Evolutionary conservation across 2,888 invertebrate species (phyloP).

Genomic region (Cotesia congregata): DNA sequence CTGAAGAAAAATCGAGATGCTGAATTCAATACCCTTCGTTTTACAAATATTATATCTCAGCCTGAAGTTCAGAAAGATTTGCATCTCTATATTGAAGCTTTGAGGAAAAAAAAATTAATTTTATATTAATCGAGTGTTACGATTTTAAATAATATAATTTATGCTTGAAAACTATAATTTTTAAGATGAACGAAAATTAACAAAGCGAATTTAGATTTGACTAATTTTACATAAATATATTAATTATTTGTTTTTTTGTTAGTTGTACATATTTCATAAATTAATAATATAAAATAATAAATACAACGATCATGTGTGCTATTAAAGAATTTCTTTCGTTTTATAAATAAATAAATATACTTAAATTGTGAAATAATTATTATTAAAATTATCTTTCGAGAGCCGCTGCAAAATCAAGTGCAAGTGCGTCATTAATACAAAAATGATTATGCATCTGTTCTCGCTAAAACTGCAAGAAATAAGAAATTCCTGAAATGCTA

Average conservation of each 20-base stretch:
- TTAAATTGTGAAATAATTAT: neutral
- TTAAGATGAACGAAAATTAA: neutral
- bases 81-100: conserved; percentile 78
- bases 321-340: neutral
- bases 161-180: neutral
- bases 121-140: neutral
- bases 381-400: conserved; percentile 39
- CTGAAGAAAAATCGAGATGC: conserved; percentile 75
- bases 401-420: conserved; percentile 35
- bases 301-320: too few relatives aligned
- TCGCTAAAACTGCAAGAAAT: conserved; percentile 19
- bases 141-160: neutral
- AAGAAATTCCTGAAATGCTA: too few relatives aligned
- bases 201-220: too few relatives aligned
- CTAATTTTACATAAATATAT: too few relatives aligned
- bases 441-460: too few relatives aligned
- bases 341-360: neutral
- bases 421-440: too few relatives aligned
- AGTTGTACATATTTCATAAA: too few relatives aligned
- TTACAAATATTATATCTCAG: conserved; percentile 74
- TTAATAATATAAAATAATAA: too few relatives aligned
- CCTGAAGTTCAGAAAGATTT: conserved; percentile 81
- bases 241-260: too few relatives aligned
- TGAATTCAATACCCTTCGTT: conserved; percentile 78
- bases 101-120: conserved; percentile 71